Conservation (phyloP, 2,888 invertebrate genomes). For the Beris morrisii region DNA sequence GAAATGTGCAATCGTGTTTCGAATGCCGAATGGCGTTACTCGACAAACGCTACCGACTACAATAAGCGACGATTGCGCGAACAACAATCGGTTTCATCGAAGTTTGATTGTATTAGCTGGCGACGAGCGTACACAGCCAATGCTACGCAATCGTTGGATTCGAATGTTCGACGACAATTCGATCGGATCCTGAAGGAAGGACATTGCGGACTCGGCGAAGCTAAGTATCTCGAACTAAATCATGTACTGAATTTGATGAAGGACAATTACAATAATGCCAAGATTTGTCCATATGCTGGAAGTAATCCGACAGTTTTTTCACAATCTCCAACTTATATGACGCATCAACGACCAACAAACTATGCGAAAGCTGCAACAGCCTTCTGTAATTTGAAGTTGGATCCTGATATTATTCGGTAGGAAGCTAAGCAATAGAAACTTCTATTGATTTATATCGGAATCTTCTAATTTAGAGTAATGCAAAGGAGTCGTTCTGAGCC, state of each 20-base stretch:
- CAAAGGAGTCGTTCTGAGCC: conserved; percentile 73
- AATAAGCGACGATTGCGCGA: conserved; percentile 73
- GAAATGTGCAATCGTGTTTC: conserved; percentile 72
- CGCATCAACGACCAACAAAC: conserved; percentile 15
- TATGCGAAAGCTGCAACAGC: conserved; percentile 46
- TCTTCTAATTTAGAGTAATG: conserved; percentile 57
- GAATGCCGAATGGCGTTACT: conserved; percentile 74
- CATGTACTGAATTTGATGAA: conserved; percentile 77
- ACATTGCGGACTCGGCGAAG: conserved; percentile 72
- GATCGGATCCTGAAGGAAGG: conserved; percentile 70
- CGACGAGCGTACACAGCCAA: conserved; percentile 67
- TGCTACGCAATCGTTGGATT: conserved; percentile 70
- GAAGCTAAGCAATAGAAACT: neutral
- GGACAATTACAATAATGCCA: conserved; percentile 71
- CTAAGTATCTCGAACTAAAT: conserved; percentile 69
- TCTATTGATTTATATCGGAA: neutral
- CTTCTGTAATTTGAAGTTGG: conserved; percentile 64
- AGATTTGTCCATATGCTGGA: conserved; percentile 67
- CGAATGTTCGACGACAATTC: conserved; percentile 68
- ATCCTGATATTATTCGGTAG: conserved; percentile 62
- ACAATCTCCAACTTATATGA: neutral
- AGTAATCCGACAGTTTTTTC: conserved; percentile 43
- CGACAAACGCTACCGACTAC: conserved; percentile 73
- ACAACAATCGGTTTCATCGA: conserved; percentile 68
- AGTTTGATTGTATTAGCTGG: conserved; percentile 77